Base-by-base conservation (phyloP, 2,113 vertebrate species). In the Phrynosoma platyrhinos region DNA sequence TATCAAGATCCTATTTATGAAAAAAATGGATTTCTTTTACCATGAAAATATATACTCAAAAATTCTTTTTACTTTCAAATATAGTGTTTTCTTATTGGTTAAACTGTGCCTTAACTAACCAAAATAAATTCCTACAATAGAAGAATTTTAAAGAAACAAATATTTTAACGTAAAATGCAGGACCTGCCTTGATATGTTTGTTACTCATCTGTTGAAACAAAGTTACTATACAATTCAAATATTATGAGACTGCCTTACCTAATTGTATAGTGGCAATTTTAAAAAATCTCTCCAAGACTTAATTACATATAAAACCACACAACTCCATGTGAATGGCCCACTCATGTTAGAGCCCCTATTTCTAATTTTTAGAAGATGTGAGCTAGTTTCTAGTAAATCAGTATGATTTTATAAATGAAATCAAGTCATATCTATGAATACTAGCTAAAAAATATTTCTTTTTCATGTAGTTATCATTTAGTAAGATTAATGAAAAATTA, bases 401-500 rank as follows among this genome's bases (percentile, higher is more conserved):
- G 21, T 23, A 21, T 23, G 58, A 25, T 20, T 80, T 62, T 64
- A 3, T 8, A 76, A 62, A 85, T 4, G 12, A 13, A 86, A 16
- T 32, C 10, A 71, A 71, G 84, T 2, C 5, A 13, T 36, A 18
- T 79, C 3, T 1, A 87, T 84, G 66, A 0, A 9, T 42, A 62
- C 25, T 25, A 72, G 7, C 7, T 76, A 68, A 25, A 83, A 84
- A 74, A 85, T 92, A 0, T 1, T 87, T 40, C 30, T 21, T 62
- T 74, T 30, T 40, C 78, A 42, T 40, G 12, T 14, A 25, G 83
- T 78, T 62, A 89, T 5, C 36, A 0, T 85, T 53, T 1, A 66
- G n/a, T 90, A 74, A 85, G 32, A 86, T 85, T 66, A 88, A 83
- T 74, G 64, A 14, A 91, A 81, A 85, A 14, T 95, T 96, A 96